Evolutionary conservation across 2,797 vertebrate genomes (phyloP), one percentile per base, ranked within the genome.

Genomic region (Sardinella longiceps): DNA sequence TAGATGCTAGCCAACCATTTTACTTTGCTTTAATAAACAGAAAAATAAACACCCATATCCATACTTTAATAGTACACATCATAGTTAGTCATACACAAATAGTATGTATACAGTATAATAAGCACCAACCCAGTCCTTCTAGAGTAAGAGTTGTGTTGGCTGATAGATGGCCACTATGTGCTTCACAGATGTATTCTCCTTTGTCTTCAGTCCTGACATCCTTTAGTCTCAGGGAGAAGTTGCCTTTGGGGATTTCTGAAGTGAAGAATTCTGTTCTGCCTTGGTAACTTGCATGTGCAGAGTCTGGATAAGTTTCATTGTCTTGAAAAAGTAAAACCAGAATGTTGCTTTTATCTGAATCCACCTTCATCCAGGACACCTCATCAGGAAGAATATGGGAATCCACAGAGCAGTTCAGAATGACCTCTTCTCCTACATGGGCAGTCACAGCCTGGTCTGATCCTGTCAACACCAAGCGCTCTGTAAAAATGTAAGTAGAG

Each of bases 191-290:
- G 9, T 86, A 87, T 20, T 83, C 82, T 39, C 87, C 86, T 39
- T 50, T 28, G 80, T 87, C 87, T 2, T 86, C 83, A n/a, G 60
- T 88, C 53, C 25, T 48, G 23, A 85, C 66, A 1, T 83, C 25
- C 85, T 85, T 88, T 50, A 88, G n/a, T 50, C 60, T 80, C 2
- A 88, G 2, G 14, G 85, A 88, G 83, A 88, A 86, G 56, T 88
- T 84, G 51, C 85, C 87, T 30, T 80, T 86, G 18, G 80, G 77
- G 5, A 82, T 84, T n/a, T 84, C 82, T 48, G 86, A 33, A 83
- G 12, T 80, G 74, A 87, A 87, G 33, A 85, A 84, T 58, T 83
- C n/a, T 53, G 86, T 74, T 84, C 84, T 83, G 80, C 46, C 87
- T 39, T 2, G 53, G 81, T 88, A 85, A 7, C 3, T 56, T n/a